phyloP scores from a whole-genome alignment of 1,140 invertebrate species.

The Brachionus calyciflorus region DNA sequence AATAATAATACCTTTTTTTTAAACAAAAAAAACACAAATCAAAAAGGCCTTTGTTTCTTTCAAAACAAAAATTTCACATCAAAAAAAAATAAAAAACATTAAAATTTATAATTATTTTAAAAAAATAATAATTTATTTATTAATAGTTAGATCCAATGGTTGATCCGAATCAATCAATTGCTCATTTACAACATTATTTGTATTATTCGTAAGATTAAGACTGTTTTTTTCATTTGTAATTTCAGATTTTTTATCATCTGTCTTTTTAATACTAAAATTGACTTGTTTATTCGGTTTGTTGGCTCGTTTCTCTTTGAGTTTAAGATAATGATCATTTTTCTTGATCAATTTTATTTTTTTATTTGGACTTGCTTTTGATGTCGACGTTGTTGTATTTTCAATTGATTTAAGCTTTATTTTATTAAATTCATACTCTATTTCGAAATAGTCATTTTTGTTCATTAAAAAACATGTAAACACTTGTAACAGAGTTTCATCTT shows the following conservation, averaged over 20 bases:
- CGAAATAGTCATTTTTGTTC: conserved; percentile 6
- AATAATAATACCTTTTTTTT: no score
- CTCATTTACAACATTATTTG: no score
- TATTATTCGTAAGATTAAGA: background rate
- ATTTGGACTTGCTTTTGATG: background rate
- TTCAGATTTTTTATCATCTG: background rate
- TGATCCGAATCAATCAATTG: background rate
- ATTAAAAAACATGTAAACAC: conserved; percentile 36
- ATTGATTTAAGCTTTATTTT: background rate
- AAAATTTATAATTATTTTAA: background rate
- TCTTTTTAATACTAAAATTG: conserved; percentile 6
- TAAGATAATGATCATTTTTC: conserved; percentile 31
- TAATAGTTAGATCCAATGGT: conserved; percentile 3
- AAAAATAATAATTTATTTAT: conserved; percentile 15
- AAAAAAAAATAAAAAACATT: no score
- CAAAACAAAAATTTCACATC: no score
- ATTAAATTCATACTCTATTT: conserved; percentile 29
- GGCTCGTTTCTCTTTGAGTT: background rate
- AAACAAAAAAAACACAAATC: no score
- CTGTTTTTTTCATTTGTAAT: background rate
- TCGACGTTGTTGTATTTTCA: background rate
- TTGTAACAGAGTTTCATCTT: conserved; percentile 9
- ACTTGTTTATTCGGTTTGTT: background rate
- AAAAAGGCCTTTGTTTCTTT: no score
- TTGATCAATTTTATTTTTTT: background rate